Base-by-base conservation (phyloP, 2,797 vertebrate genomes). In the Chelonia mydas region DNA sequence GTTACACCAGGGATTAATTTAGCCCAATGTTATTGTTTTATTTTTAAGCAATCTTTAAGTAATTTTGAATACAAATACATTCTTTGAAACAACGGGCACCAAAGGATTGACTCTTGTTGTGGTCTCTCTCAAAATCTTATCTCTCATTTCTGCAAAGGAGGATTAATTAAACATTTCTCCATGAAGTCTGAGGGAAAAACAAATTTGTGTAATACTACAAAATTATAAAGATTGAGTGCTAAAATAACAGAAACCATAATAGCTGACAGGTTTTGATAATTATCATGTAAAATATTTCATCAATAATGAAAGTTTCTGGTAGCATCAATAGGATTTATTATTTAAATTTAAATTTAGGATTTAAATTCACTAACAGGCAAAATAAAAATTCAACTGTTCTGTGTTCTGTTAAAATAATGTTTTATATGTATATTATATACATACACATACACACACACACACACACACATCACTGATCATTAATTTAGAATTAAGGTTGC, bases 321-420 rank as follows among this genome's bases (percentile, higher is more conserved):
- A n/a, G 25, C 1, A 57, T 80, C 47, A 83, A 1, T 1, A 84
- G 77, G 15, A 8, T 50, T 72, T 80, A 6, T 28, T 83, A 55
- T 77, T 77, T 77, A 27, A 90, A 72, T 74, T 88, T n/a, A n/a
- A n/a, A n/a, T n/a, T n/a, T n/a, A n/a, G n/a, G n/a, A 55, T 77
- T 77, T 77, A 27, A 90, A 72, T 74, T 88, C 0, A 86, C n/a
- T 59, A n/a, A 41, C 10, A 59, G 82, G 3, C 6, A 83, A 88
- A 37, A 7, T 57, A 50, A 86, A 83, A n/a, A 23, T 81, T 61
- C 81, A 55, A 12, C 16, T n/a, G 33, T 83, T 83, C 76, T 84
- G 5, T 78, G 5, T 4, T n/a, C 78, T 50, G 13, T 51, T 51
- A 31, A 87, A 31, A 12, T 81, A 31, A 25, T 72, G 5, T 4